A percentile compares a stretch with the other conserved stretches of the same genome.
Evolutionary conservation across 1,140 invertebrate genomes (phyloP).

Genomic region (Bombus fervidus): DNA sequence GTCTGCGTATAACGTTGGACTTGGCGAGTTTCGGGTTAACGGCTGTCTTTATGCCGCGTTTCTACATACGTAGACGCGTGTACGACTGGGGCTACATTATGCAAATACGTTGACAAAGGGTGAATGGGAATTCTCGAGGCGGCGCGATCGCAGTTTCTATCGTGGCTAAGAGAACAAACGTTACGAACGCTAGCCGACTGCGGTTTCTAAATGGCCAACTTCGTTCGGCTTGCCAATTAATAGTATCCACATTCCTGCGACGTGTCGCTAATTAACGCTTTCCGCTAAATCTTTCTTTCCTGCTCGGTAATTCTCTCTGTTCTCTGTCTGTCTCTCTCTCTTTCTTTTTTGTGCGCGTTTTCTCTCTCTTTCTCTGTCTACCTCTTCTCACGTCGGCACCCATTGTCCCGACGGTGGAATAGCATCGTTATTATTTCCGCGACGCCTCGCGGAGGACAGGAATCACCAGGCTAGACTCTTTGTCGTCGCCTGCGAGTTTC

Average conservation of each 20-base stretch:
- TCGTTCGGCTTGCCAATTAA: constrained; percentile 68
- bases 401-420: background rate
- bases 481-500: constrained; percentile 24
- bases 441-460: constrained; percentile 5
- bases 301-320: background rate
- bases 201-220: constrained; percentile 42
- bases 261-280: constrained; percentile 68
- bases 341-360: background rate
- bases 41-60: constrained; percentile 14
- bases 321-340: background rate
- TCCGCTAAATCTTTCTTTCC: constrained; percentile 33
- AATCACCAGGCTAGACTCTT: constrained; percentile 24
- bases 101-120: constrained; percentile 25
- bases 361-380: background rate
- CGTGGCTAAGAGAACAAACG: background rate
- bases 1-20: background rate
- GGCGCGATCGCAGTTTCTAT: constrained; percentile 18
- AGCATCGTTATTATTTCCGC: constrained; percentile 38
- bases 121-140: constrained; percentile 2
- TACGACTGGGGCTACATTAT: constrained; percentile 20
- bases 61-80: background rate
- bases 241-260: constrained; percentile 64
- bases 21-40: constrained; percentile 39
- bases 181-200: constrained; percentile 14
- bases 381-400: background rate